Base-by-base conservation (phyloP, 2,888 invertebrate genomes). In the Caenorhabditis plicata region DNA sequence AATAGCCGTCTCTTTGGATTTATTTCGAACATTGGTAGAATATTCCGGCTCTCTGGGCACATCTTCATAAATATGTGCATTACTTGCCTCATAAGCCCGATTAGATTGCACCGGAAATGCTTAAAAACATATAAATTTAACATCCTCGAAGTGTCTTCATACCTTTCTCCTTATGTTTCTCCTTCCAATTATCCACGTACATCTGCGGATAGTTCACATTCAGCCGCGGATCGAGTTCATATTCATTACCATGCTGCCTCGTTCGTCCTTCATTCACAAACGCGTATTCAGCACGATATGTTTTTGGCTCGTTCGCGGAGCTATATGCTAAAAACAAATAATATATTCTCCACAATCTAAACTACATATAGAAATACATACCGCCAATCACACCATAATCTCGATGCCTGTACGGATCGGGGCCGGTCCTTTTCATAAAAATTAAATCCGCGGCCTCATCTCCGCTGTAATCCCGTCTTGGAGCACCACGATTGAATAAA, bases 61-160 rank as follows among this genome's bases (percentile, higher is more conserved):
- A 26, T 62, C 62, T 48, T 62, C 62, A 32, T 62, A 62, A 5
- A 62, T 25, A 27, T 55, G 55, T 7, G 55, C 56, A n/a, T n/a
- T n/a, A n/a, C n/a, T n/a, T n/a, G n/a, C n/a, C n/a, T n/a, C n/a
- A n/a, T n/a, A n/a, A n/a, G n/a, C n/a, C n/a, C n/a, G n/a, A n/a
- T n/a, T n/a, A n/a, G n/a, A n/a, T n/a, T n/a, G n/a, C n/a, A n/a
- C n/a, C n/a, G n/a, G n/a, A n/a, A n/a, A n/a, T n/a, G n/a, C n/a
- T n/a, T 13, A 29, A 11, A 29, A 29, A 29, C 9, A 13, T 29
- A n/a, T 29, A 13, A 13, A 29, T 29, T 9, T 11, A 29, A 13
- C 9, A 29, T 9, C 9, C 13, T 29, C 31, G 31, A 29, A 9
- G 9, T 29, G 31, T 29, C 31, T 9, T 11, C 31, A 11, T n/a